Evolutionary conservation across 2,797 vertebrate genomes (phyloP), one percentile per base, ranked within the genome.

Genomic region (Crocodylus rhombifer): DNA sequence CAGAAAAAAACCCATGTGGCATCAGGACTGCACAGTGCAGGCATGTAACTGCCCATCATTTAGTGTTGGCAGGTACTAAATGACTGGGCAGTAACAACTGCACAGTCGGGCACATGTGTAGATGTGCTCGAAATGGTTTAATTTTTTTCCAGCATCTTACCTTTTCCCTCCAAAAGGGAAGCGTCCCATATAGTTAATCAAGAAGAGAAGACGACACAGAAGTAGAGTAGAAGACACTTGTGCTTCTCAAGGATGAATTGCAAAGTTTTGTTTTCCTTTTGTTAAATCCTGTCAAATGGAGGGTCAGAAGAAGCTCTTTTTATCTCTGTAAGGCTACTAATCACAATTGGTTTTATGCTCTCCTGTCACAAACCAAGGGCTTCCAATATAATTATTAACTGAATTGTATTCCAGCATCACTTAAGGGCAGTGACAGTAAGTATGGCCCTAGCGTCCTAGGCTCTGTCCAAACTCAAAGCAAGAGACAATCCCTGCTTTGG

Each of bases 181-280:
- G 87, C 93, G 96, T 74, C 89, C 96, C 94, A 95, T 67, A 92
- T 96, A 84, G 20, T 15, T 82, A 86, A 65, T 77, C 81, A 93
- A 91, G 91, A 91, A 87, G 78, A 84, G 87, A 8, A 80, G 80
- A 92, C 88, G 80, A 23, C 69, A 11, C 92, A 81, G 93, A 95
- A 95, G 91, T 93, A 93, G 84, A 33, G 42, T 51, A 51, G 42
- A 51, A 51, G 42, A 51, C 10, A 9, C 67, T 89, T 57, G 77
- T 0, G 0, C 80, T 87, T 95, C 95, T 95, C 95, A 91, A 79
- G 94, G 80, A 81, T 92, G 83, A 73, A 15, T 23, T 0, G 1
- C 23, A 60, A 87, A 91, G 81, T 89, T 91, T 90, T 91, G 92
- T 64, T 96, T 93, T 87, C 92, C 56, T 96, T 97, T 82, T 5